Base-by-base conservation (phyloP, 1,140 invertebrate genomes). In the Eumeta japonica region DNA sequence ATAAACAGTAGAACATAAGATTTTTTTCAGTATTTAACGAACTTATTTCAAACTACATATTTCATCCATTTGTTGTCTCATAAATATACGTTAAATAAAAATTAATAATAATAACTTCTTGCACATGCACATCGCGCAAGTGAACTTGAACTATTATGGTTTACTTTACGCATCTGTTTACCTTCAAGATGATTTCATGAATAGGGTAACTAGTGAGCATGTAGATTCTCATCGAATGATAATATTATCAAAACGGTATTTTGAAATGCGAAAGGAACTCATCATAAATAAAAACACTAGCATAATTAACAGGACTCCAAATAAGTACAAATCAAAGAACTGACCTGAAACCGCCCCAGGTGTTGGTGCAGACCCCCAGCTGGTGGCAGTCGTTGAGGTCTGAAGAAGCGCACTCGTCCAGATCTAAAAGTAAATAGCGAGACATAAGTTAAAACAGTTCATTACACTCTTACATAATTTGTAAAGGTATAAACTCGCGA, bases 371-470 rank as follows among this genome's bases (percentile, higher is more conserved):
- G 1, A 76, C 81, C 0, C 89, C 94, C 33, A 88, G 81, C 7
- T 83, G 79, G 47, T 92, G 87, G 54, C 96, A 99, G 62, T 98
- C 95, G 60, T 98, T 91, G 7, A 94, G 63, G 33, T 94, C 91
- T 5, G 81, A 60, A 0, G 86, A 85, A 0, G 83, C 79, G 52
- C 94, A 97, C 63, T 97, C 94, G 55, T 97, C 90, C 35, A 97
- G 62, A 75, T 97, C 94, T 90, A 56, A 12, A 63, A 75, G 48
- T 45, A 46, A 42, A 20, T 10, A n/a, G n/a, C 7, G 13, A 30
- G 5, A 10, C 13, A 14, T 10, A 24, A 24, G 20, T 34, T 40
- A 45, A 34, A 34, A 37, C 16, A 28, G 10, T 34, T 34, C 11
- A 33, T 28, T 36, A 11, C 9, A 37, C 19, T 28, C 19, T 35